phyloP scores from a whole-genome alignment of 2,888 invertebrate species.

The Andrena bicolor region DNA sequence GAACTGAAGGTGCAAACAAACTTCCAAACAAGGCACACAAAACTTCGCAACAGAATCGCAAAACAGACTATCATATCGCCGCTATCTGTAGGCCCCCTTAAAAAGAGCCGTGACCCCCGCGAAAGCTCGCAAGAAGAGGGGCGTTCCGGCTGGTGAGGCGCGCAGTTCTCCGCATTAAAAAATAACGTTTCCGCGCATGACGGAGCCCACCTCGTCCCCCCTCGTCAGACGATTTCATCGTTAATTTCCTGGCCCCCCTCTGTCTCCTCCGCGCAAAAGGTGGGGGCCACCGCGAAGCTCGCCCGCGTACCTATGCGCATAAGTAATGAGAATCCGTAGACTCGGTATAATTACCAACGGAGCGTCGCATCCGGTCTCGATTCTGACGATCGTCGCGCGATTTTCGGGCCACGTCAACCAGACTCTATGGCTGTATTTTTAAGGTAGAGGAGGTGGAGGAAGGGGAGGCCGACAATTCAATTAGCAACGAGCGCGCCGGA shows the following conservation, averaged over 20 bases:
- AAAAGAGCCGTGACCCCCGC: slow-evolving; percentile 1
- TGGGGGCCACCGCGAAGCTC: slow-evolving; percentile 69
- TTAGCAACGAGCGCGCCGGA: slow-evolving; percentile 34
- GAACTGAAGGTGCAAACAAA: no score
- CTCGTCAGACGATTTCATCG: slow-evolving; percentile 51
- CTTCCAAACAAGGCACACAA: no score
- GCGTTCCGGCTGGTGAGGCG: slow-evolving; percentile 11
- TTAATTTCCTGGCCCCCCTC: slow-evolving; percentile 59
- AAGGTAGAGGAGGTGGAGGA: slow-evolving; percentile 4
- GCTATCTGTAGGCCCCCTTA: not conserved
- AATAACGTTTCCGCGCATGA: slow-evolving; percentile 39
- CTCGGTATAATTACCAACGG: slow-evolving; percentile 77
- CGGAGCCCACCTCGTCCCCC: not conserved
- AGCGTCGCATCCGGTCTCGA: slow-evolving; percentile 78
- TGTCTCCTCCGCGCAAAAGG: slow-evolving; percentile 51
- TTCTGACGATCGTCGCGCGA: slow-evolving; percentile 68
- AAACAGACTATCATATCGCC: not conserved
- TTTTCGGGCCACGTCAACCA: slow-evolving; percentile 62
- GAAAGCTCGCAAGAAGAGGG: slow-evolving; percentile 1
- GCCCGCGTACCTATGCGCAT: slow-evolving; percentile 62
- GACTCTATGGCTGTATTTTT: slow-evolving; percentile 55
- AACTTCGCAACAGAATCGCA: no score
- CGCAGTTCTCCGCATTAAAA: slow-evolving; percentile 26
- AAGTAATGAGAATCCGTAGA: slow-evolving; percentile 78
- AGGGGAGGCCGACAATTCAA: slow-evolving; percentile 51